phyloP scores from a whole-genome alignment of 92 coral and sea anemone genomes.

The Bergia puertoricense region DNA sequence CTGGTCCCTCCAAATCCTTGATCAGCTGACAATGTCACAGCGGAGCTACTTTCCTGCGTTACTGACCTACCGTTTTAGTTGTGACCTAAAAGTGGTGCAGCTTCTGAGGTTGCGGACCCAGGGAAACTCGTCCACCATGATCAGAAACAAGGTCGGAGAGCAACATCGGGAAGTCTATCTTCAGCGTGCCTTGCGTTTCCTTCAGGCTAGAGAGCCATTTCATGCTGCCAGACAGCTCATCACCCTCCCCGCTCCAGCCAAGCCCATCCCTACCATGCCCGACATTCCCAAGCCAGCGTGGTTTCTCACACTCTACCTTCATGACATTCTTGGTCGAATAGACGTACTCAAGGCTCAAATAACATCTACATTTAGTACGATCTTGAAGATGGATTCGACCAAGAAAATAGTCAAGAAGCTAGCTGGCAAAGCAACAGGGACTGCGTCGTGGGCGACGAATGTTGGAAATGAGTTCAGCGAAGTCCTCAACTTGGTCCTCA shows the following conservation, averaged over 20 bases:
- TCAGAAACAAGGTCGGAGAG: slow-evolving; percentile 18
- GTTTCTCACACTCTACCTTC: neutral
- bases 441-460: slow-evolving; percentile 35
- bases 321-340: too few species aligned
- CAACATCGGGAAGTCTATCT: slow-evolving; percentile 36
- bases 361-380: too few species aligned
- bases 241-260: neutral
- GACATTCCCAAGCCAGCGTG: neutral
- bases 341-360: too few species aligned
- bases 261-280: slow-evolving; percentile 5
- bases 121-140: slow-evolving; percentile 26
- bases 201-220: slow-evolving; percentile 26
- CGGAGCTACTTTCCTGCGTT: slow-evolving; percentile 34
- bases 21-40: neutral
- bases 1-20: neutral
- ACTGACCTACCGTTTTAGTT: too few species aligned
- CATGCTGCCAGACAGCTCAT: neutral
- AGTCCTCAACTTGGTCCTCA: slow-evolving; percentile 3
- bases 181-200: slow-evolving; percentile 21
- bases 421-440: slow-evolving; percentile 22
- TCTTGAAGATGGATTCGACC: neutral
- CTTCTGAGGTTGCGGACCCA: neutral
- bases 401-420: slow-evolving; percentile 30
- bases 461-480: slow-evolving; percentile 6
- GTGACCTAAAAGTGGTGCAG: neutral